phyloP scores from a whole-genome alignment of 2,888 invertebrate species.

The Hirudinaria manillensis region DNA sequence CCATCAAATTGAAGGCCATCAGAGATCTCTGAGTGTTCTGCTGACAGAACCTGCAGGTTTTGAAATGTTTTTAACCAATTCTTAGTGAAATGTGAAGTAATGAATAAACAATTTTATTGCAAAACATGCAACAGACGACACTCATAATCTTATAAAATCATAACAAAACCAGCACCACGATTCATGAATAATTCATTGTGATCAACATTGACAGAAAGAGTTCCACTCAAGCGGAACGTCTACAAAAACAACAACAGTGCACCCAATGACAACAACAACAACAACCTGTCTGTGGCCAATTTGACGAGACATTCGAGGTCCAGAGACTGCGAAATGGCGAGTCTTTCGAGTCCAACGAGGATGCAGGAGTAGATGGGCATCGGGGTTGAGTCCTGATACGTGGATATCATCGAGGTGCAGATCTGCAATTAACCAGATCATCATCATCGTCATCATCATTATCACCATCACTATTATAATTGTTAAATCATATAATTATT shows the following conservation, averaged over 20 bases:
- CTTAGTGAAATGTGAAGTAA: no score
- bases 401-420: constrained; percentile 47
- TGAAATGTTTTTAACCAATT: background rate
- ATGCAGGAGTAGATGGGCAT: constrained; percentile 49
- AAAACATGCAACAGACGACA: no score
- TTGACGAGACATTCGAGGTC: constrained; percentile 50
- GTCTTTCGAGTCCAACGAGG: constrained; percentile 66
- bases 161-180: no score
- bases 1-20: constrained; percentile 68
- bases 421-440: constrained; percentile 40
- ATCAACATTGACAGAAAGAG: no score
- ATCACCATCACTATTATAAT: no score
- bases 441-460: no score
- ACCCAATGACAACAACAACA: no score
- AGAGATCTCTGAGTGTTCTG: constrained; percentile 66
- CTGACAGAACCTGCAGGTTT: constrained; percentile 59
- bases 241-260: no score
- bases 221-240: no score
- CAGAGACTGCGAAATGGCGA: constrained; percentile 57
- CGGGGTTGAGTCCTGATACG: constrained; percentile 48
- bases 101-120: no score
- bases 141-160: no score
- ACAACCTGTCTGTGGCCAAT: constrained; percentile 53
- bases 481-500: background rate
- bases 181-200: no score